phyloP scores from a whole-genome alignment of 2,888 invertebrate genomes.

The Glyphotaelius pellucidus region DNA sequence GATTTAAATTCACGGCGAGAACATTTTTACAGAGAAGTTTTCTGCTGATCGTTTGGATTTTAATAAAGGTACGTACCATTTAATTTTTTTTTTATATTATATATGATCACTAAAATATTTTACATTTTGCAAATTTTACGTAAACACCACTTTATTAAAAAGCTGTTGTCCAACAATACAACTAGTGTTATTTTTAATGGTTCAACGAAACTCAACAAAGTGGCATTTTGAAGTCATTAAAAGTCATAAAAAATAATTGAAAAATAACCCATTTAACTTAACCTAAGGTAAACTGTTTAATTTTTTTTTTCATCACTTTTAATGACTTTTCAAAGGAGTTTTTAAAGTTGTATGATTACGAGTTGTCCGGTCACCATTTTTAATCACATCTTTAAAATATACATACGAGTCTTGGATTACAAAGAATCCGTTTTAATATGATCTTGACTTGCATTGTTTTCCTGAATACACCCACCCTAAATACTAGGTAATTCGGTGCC shows the following conservation, averaged over 20 bases:
- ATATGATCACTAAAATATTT: not conserved
- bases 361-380: not conserved
- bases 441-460: not conserved
- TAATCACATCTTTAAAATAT: not conserved
- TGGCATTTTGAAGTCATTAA: no score
- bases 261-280: no score
- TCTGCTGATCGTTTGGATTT: slow-evolving; percentile 32
- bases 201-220: no score
- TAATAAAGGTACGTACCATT: slow-evolving; percentile 18
- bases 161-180: not conserved
- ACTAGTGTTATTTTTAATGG: not conserved
- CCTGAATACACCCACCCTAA: no score
- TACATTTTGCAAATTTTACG: no score
- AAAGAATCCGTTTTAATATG: not conserved
- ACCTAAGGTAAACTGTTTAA: no score
- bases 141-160: not conserved
- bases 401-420: not conserved
- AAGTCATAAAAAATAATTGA: no score
- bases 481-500: no score
- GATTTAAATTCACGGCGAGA: not conserved
- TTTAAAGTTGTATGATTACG: no score
- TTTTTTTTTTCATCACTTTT: no score
- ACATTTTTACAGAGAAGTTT: not conserved
- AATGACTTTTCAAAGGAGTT: no score
- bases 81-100: not conserved